These are phyloP conservation scores for Heliconius cydno DNA, from an alignment of 2,888 invertebrate genomes.

Conservation along the genomic window DNA sequence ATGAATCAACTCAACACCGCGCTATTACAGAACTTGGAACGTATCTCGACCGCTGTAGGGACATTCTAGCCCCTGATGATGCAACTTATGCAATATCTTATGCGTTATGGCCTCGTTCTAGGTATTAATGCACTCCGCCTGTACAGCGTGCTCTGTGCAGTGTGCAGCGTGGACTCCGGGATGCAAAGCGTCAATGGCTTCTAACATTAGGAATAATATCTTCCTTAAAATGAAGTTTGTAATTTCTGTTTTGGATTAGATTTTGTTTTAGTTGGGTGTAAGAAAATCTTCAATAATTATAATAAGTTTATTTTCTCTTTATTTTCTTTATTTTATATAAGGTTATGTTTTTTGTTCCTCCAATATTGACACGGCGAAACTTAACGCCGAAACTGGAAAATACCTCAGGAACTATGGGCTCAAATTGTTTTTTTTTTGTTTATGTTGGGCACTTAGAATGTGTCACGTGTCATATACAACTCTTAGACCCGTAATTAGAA, in stretches of 20 bases:
- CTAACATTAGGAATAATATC: conserved; percentile 26
- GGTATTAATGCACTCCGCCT: conserved; percentile 62
- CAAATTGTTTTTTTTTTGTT: too few relatives aligned
- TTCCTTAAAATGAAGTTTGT: conserved; percentile 6
- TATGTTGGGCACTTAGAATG: too few relatives aligned
- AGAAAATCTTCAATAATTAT: too few relatives aligned
- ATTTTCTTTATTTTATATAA: too few relatives aligned
- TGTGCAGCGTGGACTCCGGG: conserved; percentile 3
- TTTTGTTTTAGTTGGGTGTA: not conserved
- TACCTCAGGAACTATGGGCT: too few relatives aligned
- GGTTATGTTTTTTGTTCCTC: too few relatives aligned
- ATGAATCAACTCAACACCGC: conserved; percentile 63
- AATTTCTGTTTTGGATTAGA: conserved; percentile 9
- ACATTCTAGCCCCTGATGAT: conserved; percentile 68
- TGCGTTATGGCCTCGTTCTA: conserved; percentile 64
- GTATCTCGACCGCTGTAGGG: conserved; percentile 59
- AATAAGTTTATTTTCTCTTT: too few relatives aligned
- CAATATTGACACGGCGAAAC: too few relatives aligned
- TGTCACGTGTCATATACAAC: too few relatives aligned
- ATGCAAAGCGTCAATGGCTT: conserved; percentile 37
- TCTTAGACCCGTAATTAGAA: too few relatives aligned
- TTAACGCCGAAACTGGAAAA: too few relatives aligned
- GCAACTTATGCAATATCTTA: conserved; percentile 74
- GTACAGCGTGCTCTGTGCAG: not conserved
- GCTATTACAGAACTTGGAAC: conserved; percentile 60